Conservation (phyloP, 2,888 invertebrate genomes). For the Drosophila merina region DNA sequence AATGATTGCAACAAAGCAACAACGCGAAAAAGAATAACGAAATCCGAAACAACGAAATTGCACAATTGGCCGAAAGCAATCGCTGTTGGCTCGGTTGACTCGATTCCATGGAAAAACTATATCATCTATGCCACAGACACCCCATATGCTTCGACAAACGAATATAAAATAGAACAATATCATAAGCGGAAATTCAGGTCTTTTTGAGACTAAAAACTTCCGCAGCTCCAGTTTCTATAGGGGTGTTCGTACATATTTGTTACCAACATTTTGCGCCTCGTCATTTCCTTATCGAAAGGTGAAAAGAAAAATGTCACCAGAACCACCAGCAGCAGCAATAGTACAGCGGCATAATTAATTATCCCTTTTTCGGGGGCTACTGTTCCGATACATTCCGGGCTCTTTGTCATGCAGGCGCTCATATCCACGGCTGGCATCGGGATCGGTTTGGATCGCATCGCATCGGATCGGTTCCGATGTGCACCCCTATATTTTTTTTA, state of each 20-base stretch:
- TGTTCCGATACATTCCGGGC: slow-evolving; percentile 24
- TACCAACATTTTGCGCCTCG: slow-evolving; percentile 55
- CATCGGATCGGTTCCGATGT: slow-evolving; percentile 19
- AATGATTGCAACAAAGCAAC: slow-evolving; percentile 73
- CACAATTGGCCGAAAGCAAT: slow-evolving; percentile 67
- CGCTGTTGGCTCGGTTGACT: slow-evolving; percentile 41
- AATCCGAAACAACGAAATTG: slow-evolving; percentile 52
- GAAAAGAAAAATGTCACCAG: slow-evolving; percentile 62
- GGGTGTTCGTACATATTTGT: slow-evolving; percentile 13
- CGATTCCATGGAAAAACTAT: slow-evolving; percentile 39
- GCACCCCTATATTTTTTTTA: slow-evolving; percentile 63
- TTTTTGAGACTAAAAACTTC: slow-evolving; percentile 32
- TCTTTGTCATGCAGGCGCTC: slow-evolving; percentile 62
- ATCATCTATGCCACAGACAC: slow-evolving; percentile 16
- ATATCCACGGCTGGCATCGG: slow-evolving; percentile 20
- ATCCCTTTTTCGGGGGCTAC: slow-evolving; percentile 52
- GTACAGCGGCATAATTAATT: slow-evolving; percentile 67
- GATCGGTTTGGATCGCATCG: slow-evolving; percentile 4
- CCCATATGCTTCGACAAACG: slow-evolving; percentile 33
- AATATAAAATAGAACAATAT: slow-evolving; percentile 17
- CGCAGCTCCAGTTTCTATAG: slow-evolving; percentile 32
- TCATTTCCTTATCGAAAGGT: slow-evolving; percentile 70
- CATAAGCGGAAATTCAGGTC: slow-evolving; percentile 43
- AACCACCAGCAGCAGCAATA: slow-evolving; percentile 25
- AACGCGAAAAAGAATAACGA: slow-evolving; percentile 42